Conservation (phyloP, 2,113 vertebrate species). For the Burhinus oedicnemus region DNA sequence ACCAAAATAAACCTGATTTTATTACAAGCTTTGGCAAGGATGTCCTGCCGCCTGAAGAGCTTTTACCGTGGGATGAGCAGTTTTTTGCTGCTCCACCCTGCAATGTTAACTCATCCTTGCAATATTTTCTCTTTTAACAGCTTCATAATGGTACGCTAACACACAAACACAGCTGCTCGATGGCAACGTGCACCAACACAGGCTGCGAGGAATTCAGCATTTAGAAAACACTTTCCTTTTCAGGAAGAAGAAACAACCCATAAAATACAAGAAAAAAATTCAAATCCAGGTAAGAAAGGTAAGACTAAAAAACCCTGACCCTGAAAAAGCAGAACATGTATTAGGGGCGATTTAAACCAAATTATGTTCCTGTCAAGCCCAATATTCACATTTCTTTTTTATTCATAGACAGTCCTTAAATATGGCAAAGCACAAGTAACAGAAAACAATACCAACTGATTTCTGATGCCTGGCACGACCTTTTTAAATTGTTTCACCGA, state of each 20-base stretch:
- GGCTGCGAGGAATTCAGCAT: not conserved
- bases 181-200: not conserved
- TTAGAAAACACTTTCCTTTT: not conserved
- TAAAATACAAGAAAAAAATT: not conserved
- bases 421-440: not conserved
- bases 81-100: slow-evolving; percentile 40
- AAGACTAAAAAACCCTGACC: not conserved
- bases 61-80: slow-evolving; percentile 16
- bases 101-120: not conserved
- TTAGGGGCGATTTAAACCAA: not conserved
- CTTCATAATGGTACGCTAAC: not conserved
- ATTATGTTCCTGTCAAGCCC: not conserved
- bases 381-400: not conserved
- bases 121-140: slow-evolving; percentile 15
- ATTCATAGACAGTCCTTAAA: not conserved
- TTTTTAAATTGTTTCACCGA: not conserved
- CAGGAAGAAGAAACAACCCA: not conserved
- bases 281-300: not conserved
- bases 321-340: not conserved
- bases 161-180: slow-evolving; percentile 44
- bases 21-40: slow-evolving; percentile 45
- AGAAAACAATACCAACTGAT: not conserved
- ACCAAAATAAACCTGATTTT: slow-evolving; percentile 31
- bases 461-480: not conserved
- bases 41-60: not conserved